Evolutionary conservation across 2,113 vertebrate genomes (phyloP).

Genomic region (Tetrao urogallus): DNA sequence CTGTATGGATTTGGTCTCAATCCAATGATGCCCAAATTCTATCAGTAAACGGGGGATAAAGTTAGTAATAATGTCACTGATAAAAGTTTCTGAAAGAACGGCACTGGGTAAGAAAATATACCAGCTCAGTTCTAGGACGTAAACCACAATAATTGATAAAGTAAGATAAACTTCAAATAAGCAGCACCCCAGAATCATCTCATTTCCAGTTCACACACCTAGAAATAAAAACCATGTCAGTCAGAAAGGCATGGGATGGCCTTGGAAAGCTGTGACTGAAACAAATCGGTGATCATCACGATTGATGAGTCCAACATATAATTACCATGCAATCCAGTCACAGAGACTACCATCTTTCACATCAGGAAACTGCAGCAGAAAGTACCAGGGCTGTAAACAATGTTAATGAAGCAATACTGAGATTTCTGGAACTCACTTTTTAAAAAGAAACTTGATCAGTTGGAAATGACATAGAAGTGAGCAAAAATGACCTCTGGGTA

Average conservation of each 20-base stretch:
- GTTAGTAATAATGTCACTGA: not conserved
- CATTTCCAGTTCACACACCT: not conserved
- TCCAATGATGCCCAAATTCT: not conserved
- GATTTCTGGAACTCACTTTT: not conserved
- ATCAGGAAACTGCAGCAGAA: not conserved
- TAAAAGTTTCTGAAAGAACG: not conserved
- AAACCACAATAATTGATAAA: not conserved
- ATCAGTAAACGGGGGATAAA: not conserved
- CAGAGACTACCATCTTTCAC: not conserved
- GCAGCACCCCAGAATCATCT: not conserved
- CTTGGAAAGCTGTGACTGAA: not conserved
- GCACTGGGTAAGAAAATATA: not conserved
- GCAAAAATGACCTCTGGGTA: not conserved
- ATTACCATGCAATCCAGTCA: not conserved
- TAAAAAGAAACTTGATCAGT: not conserved
- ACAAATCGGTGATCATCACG: not conserved
- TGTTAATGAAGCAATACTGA: not conserved
- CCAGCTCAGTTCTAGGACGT: not conserved
- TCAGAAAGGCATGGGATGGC: not conserved
- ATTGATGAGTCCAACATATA: not conserved
- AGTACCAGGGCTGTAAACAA: not conserved
- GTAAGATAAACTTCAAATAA: not conserved
- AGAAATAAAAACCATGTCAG: not conserved
- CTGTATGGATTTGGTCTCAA: not conserved
- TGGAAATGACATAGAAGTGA: not conserved